phyloP scores from a whole-genome alignment of 2,797 vertebrate genomes.

The Pristis pectinata region DNA sequence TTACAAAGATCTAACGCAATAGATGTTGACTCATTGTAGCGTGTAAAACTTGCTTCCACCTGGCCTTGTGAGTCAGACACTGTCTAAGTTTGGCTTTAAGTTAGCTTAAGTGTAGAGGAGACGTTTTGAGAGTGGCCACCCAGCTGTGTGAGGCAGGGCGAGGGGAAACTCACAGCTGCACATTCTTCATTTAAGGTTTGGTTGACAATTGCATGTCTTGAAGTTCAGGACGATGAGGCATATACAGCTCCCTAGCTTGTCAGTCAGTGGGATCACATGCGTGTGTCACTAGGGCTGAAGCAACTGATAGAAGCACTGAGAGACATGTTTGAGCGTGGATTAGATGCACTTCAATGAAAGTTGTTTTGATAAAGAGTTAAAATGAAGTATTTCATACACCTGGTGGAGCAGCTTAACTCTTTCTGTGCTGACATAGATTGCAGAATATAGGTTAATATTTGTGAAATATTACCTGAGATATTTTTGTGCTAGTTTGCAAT shows the following conservation, averaged over 20 bases:
- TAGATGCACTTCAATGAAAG: background rate
- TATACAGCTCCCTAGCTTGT: background rate
- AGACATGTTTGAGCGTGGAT: background rate
- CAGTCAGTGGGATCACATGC: background rate
- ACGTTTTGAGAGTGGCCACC: background rate
- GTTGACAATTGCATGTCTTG: background rate
- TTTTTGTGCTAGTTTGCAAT: background rate
- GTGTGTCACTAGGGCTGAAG: background rate
- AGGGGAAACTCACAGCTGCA: background rate
- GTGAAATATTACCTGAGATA: background rate
- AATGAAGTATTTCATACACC: background rate
- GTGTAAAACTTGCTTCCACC: background rate
- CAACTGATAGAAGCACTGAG: background rate
- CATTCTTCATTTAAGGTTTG: background rate
- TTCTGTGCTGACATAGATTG: background rate
- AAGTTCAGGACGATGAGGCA: background rate
- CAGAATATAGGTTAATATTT: background rate
- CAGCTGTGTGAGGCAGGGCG: background rate
- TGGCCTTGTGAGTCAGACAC: conserved; percentile 20
- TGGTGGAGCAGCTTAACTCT: background rate
- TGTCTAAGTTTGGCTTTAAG: background rate
- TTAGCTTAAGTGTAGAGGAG: background rate
- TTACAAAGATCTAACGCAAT: background rate
- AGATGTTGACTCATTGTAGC: background rate
- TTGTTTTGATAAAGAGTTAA: conserved; percentile 4